phyloP scores from a whole-genome alignment of 2,113 vertebrate genomes.

The Megatriorchis doriae region DNA sequence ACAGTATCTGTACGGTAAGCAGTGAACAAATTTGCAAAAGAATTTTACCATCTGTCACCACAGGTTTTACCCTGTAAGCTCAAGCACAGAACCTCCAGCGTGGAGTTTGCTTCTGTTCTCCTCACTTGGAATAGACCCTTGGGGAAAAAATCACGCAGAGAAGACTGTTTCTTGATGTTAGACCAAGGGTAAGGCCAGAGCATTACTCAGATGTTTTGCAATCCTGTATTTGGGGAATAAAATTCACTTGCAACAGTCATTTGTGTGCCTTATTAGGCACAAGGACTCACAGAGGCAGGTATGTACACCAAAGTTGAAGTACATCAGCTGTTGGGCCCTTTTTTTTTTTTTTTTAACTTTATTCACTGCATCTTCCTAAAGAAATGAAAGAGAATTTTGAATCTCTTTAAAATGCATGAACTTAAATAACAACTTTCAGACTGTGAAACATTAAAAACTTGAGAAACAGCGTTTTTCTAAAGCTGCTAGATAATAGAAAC shows the following conservation, averaged over 20 bases:
- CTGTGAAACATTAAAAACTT: background rate
- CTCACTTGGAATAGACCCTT: background rate
- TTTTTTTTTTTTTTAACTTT: background rate
- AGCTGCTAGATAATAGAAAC: background rate
- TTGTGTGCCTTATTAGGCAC: background rate
- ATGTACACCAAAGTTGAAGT: background rate
- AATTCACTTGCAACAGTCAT: background rate
- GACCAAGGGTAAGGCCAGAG: background rate
- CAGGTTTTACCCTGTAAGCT: background rate
- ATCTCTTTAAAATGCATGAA: background rate
- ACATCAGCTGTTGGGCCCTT: background rate
- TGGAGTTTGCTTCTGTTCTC: background rate
- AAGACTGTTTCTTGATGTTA: background rate
- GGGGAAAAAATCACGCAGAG: accelerated
- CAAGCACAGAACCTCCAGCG: background rate
- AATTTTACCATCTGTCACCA: background rate
- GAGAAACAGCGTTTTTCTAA: background rate
- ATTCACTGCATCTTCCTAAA: background rate
- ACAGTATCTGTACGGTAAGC: background rate
- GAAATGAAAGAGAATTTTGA: background rate
- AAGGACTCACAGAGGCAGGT: background rate
- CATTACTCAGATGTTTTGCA: background rate
- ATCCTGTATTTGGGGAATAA: background rate
- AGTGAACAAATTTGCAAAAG: background rate
- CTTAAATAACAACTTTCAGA: background rate